Conservation (phyloP, 2,888 invertebrate genomes). For the Patella pellucida region DNA sequence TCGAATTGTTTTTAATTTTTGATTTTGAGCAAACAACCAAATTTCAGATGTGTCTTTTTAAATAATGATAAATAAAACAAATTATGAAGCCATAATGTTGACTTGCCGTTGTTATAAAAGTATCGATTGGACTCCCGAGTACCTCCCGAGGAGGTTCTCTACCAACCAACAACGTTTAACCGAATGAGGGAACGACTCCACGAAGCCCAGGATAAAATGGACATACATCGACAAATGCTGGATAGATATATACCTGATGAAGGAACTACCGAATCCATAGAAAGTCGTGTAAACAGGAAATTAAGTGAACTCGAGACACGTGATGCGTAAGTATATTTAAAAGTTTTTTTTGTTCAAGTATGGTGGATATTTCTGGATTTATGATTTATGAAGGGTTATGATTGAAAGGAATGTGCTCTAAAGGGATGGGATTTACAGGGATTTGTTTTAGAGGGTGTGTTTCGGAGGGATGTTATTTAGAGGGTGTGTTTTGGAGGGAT, state of each 20-base stretch:
- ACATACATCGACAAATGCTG: conserved; percentile 57
- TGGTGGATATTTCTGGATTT: neutral
- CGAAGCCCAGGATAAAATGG: conserved; percentile 58
- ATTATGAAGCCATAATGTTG: conserved; percentile 7
- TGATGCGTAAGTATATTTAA: conserved; percentile 21
- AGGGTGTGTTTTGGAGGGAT: too few relatives aligned
- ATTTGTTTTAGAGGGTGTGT: too few relatives aligned
- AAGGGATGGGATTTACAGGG: too few relatives aligned
- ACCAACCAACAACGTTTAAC: conserved; percentile 49
- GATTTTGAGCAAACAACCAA: too few relatives aligned
- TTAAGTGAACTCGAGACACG: conserved; percentile 26
- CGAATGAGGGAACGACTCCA: conserved; percentile 52
- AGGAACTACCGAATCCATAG: conserved; percentile 17
- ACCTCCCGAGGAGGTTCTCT: conserved; percentile 52
- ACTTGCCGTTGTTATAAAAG: conserved; percentile 35
- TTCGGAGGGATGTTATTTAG: too few relatives aligned
- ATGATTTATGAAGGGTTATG: too few relatives aligned
- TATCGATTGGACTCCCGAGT: conserved; percentile 55
- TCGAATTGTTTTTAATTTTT: too few relatives aligned
- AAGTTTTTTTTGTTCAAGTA: neutral
- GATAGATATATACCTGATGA: conserved; percentile 55
- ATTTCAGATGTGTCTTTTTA: too few relatives aligned
- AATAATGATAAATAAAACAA: neutral
- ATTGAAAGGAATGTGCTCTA: too few relatives aligned
- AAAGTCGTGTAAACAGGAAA: conserved; percentile 23